Base-by-base conservation (phyloP, 2,888 invertebrate species). In the Xiphydria camelus region DNA sequence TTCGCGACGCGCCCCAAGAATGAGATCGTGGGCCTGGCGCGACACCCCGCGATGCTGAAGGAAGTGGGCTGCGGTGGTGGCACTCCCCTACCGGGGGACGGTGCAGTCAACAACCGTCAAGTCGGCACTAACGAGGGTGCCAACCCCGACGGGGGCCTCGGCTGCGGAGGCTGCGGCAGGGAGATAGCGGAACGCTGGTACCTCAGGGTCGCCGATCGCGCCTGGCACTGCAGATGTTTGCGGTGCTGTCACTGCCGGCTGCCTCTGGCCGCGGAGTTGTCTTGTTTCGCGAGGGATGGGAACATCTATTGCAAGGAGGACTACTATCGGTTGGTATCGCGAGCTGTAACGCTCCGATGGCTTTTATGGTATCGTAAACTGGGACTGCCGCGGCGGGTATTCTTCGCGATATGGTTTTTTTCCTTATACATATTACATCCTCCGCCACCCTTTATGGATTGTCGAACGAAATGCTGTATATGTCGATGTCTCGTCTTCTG, bases 251-350 rank as follows among this genome's bases (percentile, higher is more conserved):
- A 91, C 70, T 94, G 94, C 72, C 86, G 89, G 45, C 78, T 89
- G 55, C 87, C 90, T 4, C 80, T 95, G 52, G 93, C 93, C 74
- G 83, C 89, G 4, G 91, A 94, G 70, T 80, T 89, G 53, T 91
- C 92, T 58, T 94, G 94, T 78, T 95, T 93, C 76, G 87, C 91
- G 6, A 80, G 91, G 55, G 91, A 93, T 64, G 91, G 92, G 41
- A 88, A 88, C 73, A 93, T 94, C 63, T 94, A 91, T 77, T 95
- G 94, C 82, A 93, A 93, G 73, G 92, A 93, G 66, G 94, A 95
- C 76, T 95, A 94, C 74, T 92, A 91, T 78, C 87, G 93, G 94
- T 94, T 76, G 79, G 79, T 64, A 34, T 39, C 14, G 9, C 12
- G 1, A n/a, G n/a, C n/a, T n/a, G n/a, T n/a, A n/a, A n/a, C n/a